Evolutionary conservation across 1,140 invertebrate species (phyloP).

Genomic region (Lordiphosa stackelbergi): DNA sequence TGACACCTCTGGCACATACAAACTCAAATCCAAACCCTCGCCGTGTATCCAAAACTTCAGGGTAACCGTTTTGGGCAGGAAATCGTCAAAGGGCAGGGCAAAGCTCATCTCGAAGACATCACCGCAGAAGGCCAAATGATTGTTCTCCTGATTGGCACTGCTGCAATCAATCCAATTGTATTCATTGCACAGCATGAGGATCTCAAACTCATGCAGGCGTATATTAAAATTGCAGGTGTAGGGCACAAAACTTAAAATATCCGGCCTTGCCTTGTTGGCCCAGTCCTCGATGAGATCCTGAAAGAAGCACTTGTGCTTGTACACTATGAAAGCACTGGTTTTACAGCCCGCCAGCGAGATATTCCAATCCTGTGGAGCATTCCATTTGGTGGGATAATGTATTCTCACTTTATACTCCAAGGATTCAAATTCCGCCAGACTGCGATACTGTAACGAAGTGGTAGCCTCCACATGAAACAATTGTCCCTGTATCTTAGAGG

Average conservation of each 20-base stretch:
- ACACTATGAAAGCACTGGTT: conserved; percentile 93
- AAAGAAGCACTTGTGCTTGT: conserved; percentile 96
- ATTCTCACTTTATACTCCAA: conserved; percentile 89
- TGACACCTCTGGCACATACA: conserved; percentile 94
- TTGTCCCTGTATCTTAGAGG: conserved; percentile 94
- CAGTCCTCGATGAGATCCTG: conserved; percentile 97
- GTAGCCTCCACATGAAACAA: conserved; percentile 95
- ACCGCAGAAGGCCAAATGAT: conserved; percentile 94
- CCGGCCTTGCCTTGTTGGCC: conserved; percentile 92
- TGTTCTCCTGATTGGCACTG: conserved; percentile 95
- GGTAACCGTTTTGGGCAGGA: conserved; percentile 90
- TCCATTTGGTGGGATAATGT: conserved; percentile 95
- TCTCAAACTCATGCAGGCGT: conserved; percentile 95
- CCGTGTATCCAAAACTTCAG: conserved; percentile 96
- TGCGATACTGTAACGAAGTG: conserved; percentile 94
- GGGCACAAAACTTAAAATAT: conserved; percentile 96
- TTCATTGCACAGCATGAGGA: conserved; percentile 95
- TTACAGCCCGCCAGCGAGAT: conserved; percentile 94
- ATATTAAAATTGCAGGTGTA: conserved; percentile 97
- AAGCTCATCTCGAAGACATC: conserved; percentile 95
- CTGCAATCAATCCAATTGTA: conserved; percentile 99
- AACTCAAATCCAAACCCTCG: conserved; percentile 91
- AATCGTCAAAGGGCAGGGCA: conserved; percentile 94
- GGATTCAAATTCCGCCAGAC: conserved; percentile 94
- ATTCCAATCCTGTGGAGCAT: conserved; percentile 95